These are phyloP conservation scores for Columba guinea DNA, from an alignment of 2,797 vertebrate species.

Conservation along the genomic window DNA sequence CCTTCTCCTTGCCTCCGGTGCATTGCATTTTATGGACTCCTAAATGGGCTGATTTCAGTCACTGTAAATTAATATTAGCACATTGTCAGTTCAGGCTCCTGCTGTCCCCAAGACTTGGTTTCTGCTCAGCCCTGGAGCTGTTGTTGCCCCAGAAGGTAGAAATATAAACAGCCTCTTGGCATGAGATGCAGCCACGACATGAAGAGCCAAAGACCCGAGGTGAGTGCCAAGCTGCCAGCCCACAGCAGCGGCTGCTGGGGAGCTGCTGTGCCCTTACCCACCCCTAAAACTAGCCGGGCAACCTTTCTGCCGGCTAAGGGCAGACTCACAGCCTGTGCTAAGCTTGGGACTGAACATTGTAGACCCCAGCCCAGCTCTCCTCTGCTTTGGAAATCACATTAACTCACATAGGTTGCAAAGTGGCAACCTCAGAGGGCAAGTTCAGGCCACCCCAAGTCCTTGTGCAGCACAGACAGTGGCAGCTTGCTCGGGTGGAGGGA, in stretches of 20 bases:
- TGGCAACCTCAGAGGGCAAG: not conserved
- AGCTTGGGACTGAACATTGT: not conserved
- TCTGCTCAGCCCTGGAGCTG: not conserved
- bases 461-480: fast-evolving
- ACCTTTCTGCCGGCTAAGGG: not conserved
- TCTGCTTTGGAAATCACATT: not conserved
- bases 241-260: fast-evolving
- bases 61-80: not conserved
- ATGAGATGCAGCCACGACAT: not conserved
- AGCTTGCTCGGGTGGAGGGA: not conserved
- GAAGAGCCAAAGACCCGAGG: not conserved
- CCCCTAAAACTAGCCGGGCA: not conserved
- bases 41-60: not conserved
- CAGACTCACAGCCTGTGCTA: not conserved
- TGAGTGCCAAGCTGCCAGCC: not conserved
- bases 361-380: not conserved
- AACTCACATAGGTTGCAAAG: not conserved
- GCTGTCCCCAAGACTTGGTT: not conserved
- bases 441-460: not conserved
- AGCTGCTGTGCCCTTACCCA: not conserved
- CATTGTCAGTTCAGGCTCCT: not conserved
- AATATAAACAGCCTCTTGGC: not conserved
- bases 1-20: not conserved
- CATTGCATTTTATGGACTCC: not conserved
- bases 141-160: not conserved